phyloP scores from a whole-genome alignment of 2,113 vertebrate species.

The Balaenoptera acutorostrata region DNA sequence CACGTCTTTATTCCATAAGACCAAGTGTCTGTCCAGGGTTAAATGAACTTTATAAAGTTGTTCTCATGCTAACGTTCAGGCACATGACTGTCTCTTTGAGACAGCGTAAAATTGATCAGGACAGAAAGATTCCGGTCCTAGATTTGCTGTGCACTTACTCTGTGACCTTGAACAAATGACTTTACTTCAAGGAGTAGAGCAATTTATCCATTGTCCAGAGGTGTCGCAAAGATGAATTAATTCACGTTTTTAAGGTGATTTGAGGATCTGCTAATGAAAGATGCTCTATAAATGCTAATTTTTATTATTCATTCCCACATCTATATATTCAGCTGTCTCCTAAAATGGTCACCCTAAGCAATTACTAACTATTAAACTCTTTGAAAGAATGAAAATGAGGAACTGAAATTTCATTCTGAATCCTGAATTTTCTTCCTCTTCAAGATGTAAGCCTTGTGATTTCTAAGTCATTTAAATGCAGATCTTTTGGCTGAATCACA shows the following conservation, averaged over 20 bases:
- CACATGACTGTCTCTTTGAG: not conserved
- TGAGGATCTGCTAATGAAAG: constrained; percentile 57
- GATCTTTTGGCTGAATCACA: constrained; percentile 13
- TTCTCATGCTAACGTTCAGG: not conserved
- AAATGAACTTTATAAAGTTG: not conserved
- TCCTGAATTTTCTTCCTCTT: constrained; percentile 9
- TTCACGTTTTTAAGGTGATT: constrained; percentile 60
- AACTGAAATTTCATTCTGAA: constrained; percentile 45
- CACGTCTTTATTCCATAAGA: not conserved
- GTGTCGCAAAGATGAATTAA: constrained; percentile 54
- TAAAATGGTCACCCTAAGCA: constrained; percentile 25
- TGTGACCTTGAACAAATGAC: constrained; percentile 49
- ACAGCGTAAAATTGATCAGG: not conserved
- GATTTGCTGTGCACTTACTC: not conserved
- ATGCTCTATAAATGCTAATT: constrained; percentile 66
- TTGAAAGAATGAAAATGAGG: constrained; percentile 51
- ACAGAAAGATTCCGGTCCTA: constrained; percentile 4
- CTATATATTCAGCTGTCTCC: constrained; percentile 37
- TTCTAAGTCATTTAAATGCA: constrained; percentile 56
- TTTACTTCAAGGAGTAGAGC: constrained; percentile 39
- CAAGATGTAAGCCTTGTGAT: constrained; percentile 18
- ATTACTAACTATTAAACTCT: constrained; percentile 45
- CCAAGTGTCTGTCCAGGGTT: not conserved
- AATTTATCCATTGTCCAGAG: constrained; percentile 13
- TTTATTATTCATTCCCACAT: constrained; percentile 47